Evolutionary conservation across 2,888 invertebrate genomes (phyloP).

Genomic region (Apodemia mormo): DNA sequence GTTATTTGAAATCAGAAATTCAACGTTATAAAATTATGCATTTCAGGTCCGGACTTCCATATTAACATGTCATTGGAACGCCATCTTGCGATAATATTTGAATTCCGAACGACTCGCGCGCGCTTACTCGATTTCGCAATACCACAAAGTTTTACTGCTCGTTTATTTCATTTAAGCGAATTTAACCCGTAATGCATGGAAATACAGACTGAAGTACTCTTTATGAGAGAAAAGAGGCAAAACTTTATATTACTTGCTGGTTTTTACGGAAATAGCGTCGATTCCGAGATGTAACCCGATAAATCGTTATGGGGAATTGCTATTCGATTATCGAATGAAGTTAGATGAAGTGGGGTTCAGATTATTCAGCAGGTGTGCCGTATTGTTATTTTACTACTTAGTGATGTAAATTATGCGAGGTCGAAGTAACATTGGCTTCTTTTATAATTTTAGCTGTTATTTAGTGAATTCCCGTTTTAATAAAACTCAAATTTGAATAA

Average conservation of each 20-base stretch:
- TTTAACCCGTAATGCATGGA: conserved; percentile 40
- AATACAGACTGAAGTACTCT: conserved; percentile 27
- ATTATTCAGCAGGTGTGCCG: conserved; percentile 47
- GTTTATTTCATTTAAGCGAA: conserved; percentile 30
- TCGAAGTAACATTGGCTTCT: neutral
- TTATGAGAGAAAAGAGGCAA: conserved; percentile 19
- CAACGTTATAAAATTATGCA: conserved; percentile 70
- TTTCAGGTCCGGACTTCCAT: conserved; percentile 63
- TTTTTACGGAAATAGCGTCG: conserved; percentile 58
- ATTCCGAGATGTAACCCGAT: conserved; percentile 50
- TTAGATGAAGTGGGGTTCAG: conserved; percentile 44
- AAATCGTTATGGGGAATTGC: conserved; percentile 63
- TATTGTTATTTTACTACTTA: conserved; percentile 46
- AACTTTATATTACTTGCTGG: conserved; percentile 60
- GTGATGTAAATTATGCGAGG: conserved; percentile 8
- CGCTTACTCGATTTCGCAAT: conserved; percentile 39
- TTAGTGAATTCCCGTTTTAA: no score
- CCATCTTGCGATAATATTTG: conserved; percentile 76
- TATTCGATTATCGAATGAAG: conserved; percentile 65
- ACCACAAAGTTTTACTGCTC: conserved; percentile 24
- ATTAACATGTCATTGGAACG: conserved; percentile 77
- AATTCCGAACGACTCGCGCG: conserved; percentile 56
- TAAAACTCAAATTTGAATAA: no score
- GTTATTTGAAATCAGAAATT: conserved; percentile 32
- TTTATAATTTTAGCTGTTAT: no score